phyloP scores from a whole-genome alignment of 2,888 invertebrate species.

The Sialis fuliginosa region DNA sequence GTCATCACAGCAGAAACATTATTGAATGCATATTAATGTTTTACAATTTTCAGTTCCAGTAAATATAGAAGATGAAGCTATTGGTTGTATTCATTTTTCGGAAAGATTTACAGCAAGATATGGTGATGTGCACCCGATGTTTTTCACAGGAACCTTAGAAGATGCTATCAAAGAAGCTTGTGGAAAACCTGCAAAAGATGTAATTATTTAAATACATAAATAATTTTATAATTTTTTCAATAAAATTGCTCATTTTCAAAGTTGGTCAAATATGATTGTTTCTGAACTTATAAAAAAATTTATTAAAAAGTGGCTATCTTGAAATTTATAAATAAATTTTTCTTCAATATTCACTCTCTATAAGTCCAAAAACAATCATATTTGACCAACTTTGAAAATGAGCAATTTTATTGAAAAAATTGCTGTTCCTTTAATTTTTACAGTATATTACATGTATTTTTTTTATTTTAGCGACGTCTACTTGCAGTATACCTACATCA shows the following conservation, averaged over 20 bases:
- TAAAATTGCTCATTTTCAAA: neutral
- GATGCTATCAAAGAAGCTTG: conserved; percentile 84
- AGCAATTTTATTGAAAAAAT: too few species aligned
- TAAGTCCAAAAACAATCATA: too few species aligned
- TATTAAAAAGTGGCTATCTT: neutral
- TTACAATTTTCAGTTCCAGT: conserved; percentile 53
- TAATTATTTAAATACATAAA: conserved; percentile 23
- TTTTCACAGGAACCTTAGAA: conserved; percentile 81
- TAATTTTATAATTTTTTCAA: neutral
- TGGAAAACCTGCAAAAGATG: conserved; percentile 77
- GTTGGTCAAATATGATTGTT: neutral
- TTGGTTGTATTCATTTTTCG: conserved; percentile 73
- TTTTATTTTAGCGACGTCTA: conserved; percentile 59
- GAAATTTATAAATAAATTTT: too few species aligned
- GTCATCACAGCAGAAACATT: conserved; percentile 15
- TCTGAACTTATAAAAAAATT: neutral
- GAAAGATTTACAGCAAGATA: conserved; percentile 73
- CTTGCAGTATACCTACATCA: conserved; percentile 93
- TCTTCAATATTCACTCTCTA: too few species aligned
- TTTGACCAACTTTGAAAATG: too few species aligned
- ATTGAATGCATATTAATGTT: neutral
- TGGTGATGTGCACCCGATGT: conserved; percentile 73
- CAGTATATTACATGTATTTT: too few species aligned
- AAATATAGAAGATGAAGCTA: conserved; percentile 65
- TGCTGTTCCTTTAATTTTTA: too few species aligned